Evolutionary conservation across 2,797 vertebrate species (phyloP), one percentile per base, ranked within the genome.

Genomic region (Atherinosoma microstoma): DNA sequence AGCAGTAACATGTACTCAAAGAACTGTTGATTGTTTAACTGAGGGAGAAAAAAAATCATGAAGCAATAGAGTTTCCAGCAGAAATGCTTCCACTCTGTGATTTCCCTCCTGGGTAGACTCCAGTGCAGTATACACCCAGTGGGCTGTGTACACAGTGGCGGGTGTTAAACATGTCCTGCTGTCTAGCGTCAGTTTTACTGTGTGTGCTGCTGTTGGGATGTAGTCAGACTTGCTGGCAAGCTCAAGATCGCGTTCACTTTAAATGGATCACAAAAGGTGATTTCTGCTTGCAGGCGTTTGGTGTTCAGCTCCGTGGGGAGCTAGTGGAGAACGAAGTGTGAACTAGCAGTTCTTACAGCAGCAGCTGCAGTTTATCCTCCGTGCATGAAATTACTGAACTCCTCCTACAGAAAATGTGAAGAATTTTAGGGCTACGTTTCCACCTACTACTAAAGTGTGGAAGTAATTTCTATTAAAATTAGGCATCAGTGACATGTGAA

Each of bases 301-400:
- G 79, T 49, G 85, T 77, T 78, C 68, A 78, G 75, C 73, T 77
- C 82, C 64, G 84, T 54, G 70, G 77, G 78, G 76, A 80, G 78
- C 53, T 40, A 5, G 8, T 7, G 69, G 13, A 76, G 62, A 61
- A 63, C 36, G 56, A 84, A 22, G 85, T 91, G 91, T 90, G 88
- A 92, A 89, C 82, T 87, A 84, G 91, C 91, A 79, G 78, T 84
- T 89, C 87, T 80, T 90, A 88, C 75, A 80, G 74, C 78, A 92
- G 93, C 93, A 95, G 95, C 94, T 94, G 95, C 95, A 95, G 94
- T 94, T 91, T 95, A 61, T 70, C 92, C 92, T 94, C 94, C 94
- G 93, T 59, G 93, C 94, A 94, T 95, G 94, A 96, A 95, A 96
- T 96, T 93, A 94, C 89, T 93, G 92, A 94, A 92, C 90, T 90